Base-by-base conservation (phyloP, 2,888 invertebrate species). In the Cremastinae sp. region DNA sequence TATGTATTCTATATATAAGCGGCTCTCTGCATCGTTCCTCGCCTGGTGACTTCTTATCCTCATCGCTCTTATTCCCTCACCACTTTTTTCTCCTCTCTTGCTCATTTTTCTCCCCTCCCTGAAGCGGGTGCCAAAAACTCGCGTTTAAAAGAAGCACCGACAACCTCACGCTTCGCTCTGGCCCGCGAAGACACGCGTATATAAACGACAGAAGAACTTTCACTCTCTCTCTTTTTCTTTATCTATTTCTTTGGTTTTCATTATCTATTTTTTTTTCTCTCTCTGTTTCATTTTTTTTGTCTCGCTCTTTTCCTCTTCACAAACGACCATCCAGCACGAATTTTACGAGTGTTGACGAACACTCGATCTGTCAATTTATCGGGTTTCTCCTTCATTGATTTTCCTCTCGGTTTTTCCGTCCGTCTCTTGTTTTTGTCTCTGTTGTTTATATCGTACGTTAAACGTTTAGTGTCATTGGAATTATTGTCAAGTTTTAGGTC, bases 111-210 rank as follows among this genome's bases (percentile, higher is more conserved):
- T 16, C 43, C 41, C 43, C 18, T 12, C 9, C 56, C 12, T 5
- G 39, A 43, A 55, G 45, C 85, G 87, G 88, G 88, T 88, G 87
- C 88, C 88, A 85, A 87, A 88, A 88, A 85, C 45, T 49, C 43
- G 58, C 55, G 55, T 85, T 82, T 82, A 82, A 80, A 78, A 65
- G 74, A 20, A 69, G 75, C 78, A 77, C 77, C 73, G 73, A 55
- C 37, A 18, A 28, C 64, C 56, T 65, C 58, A 65, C 64, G 65
- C 49, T 53, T 70, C 65, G 61, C 61, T 37, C 51, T 9, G 55
- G 47, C n/a, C 41, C 45, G 16, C 61, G 45, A 65, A 65, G 59
- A 55, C 51, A 51, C n/a, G 3, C 28, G 39, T 59, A 39, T 49
- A 51, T 12, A n/a, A n/a, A n/a, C 43, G 28, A 22, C 22, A 12